Base-by-base conservation (phyloP, 2,888 invertebrate species). In the Drepanosiphum platanoidis region DNA sequence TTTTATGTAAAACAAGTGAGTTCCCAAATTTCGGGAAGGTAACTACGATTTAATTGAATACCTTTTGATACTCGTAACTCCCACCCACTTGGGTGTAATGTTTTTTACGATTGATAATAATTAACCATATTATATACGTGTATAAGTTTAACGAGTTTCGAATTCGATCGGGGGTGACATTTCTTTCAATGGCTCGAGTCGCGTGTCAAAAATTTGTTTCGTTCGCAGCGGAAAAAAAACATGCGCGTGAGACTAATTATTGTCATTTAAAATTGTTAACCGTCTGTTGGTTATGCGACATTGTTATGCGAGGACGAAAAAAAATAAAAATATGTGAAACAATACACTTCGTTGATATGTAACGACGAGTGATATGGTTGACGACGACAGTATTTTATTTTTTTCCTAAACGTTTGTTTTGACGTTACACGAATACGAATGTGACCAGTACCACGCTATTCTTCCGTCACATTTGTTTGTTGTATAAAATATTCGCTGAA, bases 211-310 rank as follows among this genome's bases (percentile, higher is more conserved):
- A 68, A 34, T 22, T 34, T 94, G 87, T 98, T 96, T 88, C 99
- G 95, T 90, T 97, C 98, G 89, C 98, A 98, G 87, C 96, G 93
- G 90, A 99, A 91, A 92, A 99, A 99, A 87, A 99, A 93, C 99
- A 99, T 90, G 99, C 99, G 0, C 99, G 99, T 80, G 81, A 64
- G n/a, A 8, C 77, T 30, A 64, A 77, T 79, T 39, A 77, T 66
- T 88, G 88, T 87, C 70, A 86, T 79, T 80, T 52, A 46, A 77
- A 61, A 70, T n/a, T 8, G 81, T 83, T 64, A 68, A 27, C 27
- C 30, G 64, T 13, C 64, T n/a, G 64, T 27, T 52, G 52, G 15
- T 52, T 52, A 52, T 52, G 15, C 22, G 1, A 52, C 81, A 78
- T 46, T 72, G 72, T 80, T 68, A 70, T n/a, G n/a, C 75, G 79